phyloP scores from a whole-genome alignment of 2,113 vertebrate species.

The Forbesichthys agassizii region DNA sequence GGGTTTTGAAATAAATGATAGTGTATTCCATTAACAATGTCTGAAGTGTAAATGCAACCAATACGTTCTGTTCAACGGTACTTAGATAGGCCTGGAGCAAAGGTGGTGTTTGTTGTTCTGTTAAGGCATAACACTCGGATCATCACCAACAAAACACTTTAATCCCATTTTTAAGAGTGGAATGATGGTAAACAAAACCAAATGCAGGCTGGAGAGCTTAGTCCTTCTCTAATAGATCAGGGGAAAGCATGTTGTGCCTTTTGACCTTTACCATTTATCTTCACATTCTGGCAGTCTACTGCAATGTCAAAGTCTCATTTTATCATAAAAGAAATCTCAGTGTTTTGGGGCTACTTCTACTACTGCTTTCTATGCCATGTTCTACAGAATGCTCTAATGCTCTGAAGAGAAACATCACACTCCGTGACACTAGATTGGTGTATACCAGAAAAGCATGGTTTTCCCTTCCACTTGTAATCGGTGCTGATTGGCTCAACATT shows the following conservation, averaged over 20 bases:
- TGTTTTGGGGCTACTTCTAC: neutral
- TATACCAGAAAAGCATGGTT: no score
- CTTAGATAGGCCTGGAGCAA: neutral
- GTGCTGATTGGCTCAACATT: no score
- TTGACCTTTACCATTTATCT: conserved; percentile 47
- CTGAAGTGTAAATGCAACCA: conserved; percentile 30
- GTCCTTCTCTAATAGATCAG: neutral
- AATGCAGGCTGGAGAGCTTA: neutral
- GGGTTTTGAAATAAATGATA: conserved; percentile 2
- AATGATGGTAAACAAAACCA: neutral
- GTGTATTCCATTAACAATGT: neutral
- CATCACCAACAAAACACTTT: neutral
- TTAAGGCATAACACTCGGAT: conserved; percentile 6
- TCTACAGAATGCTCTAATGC: no score
- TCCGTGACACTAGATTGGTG: no score
- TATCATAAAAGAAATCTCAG: neutral
- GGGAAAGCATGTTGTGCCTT: conserved; percentile 12
- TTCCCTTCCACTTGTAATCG: no score
- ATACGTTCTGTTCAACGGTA: neutral
- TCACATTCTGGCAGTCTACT: conserved; percentile 42
- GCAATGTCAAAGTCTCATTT: neutral
- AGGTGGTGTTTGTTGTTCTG: conserved; percentile 5
- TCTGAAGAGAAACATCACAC: no score
- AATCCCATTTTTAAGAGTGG: neutral
- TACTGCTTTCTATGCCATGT: neutral